Conservation (phyloP, 2,797 vertebrate genomes). For the Carcharodon carcharias region DNA sequence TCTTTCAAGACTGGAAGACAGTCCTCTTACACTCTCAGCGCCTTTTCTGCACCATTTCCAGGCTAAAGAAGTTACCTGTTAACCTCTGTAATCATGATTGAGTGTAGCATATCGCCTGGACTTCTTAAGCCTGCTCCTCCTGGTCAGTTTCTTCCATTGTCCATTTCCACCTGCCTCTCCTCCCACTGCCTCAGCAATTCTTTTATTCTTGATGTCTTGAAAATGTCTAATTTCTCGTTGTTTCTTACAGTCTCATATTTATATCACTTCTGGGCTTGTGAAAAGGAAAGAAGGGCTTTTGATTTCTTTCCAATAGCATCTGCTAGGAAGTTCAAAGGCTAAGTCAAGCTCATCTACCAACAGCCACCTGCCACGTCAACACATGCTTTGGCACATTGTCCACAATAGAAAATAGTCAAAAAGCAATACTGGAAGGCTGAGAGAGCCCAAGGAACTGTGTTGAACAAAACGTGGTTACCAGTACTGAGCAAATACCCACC, state of each 20-base stretch:
- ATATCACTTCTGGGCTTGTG: not conserved
- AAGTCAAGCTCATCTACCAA: not conserved
- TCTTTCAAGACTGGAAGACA: not conserved
- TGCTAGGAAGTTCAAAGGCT: not conserved
- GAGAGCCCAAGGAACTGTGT: not conserved
- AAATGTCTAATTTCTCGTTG: not conserved
- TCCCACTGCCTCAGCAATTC: not conserved
- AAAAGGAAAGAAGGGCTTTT: not conserved
- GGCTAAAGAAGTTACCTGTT: not conserved
- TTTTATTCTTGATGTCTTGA: not conserved
- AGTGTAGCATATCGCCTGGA: not conserved
- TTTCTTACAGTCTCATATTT: not conserved
- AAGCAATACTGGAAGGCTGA: not conserved
- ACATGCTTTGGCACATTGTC: not conserved
- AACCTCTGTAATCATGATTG: not conserved
- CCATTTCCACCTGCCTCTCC: not conserved
- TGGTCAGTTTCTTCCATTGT: not conserved
- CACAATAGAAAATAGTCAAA: not conserved
- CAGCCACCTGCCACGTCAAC: not conserved
- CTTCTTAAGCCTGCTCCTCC: not conserved
- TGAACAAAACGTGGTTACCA: not conserved
- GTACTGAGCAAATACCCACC: conserved; percentile 56
- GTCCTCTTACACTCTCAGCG: not conserved
- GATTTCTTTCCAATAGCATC: not conserved
- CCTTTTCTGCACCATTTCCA: not conserved